Base-by-base conservation (phyloP, 1,140 invertebrate species). In the Tigriopus japonicus region DNA sequence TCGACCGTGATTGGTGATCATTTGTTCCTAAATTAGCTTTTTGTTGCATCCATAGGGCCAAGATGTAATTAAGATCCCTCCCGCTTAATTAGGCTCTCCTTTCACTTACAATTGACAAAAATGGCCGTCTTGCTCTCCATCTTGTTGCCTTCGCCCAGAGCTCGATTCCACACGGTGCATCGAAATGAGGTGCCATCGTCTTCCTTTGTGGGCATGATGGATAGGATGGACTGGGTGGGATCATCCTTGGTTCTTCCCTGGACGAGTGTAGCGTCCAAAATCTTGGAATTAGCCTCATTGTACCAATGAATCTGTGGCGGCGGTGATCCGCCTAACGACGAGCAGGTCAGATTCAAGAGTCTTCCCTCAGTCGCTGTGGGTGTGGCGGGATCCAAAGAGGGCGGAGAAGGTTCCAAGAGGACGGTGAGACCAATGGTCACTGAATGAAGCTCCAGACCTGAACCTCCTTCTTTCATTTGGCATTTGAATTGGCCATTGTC, bases 401-500 rank as follows among this genome's bases (percentile, higher is more conserved):
- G 88, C 15, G 82, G 77, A 55, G 84, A 83, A 0, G 89, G 89
- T 12, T 81, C 78, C 19, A 86, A 84, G 7, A 94, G 75, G 13
- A 94, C 88, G 6, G 87, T 90, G 53, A 94, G 74, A 51, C 81
- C 79, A 66, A 89, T 82, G 41, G 80, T 80, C 71, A 89, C 85
- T 59, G 82, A 81, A 72, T 89, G 86, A 19, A 90, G 74, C 67
- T 86, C 85, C 9, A 78, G 76, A 0, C 88, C 88, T 10, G 82
- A 86, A 12, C 86, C 85, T 24, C 79, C 81, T 23, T 83, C 83
- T 70, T 90, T 91, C 49, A 91, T 78, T 19, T 84, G 79, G 69
- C 89, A 94, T 73, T 90, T 87, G 73, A 92, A 93, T 63, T 82
- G 80, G 6, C 88, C 89, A 68, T 93, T 90, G 73, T 94, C 88